Evolutionary conservation across 2,888 invertebrate species (phyloP).

Genomic region (Elmis aenea): DNA sequence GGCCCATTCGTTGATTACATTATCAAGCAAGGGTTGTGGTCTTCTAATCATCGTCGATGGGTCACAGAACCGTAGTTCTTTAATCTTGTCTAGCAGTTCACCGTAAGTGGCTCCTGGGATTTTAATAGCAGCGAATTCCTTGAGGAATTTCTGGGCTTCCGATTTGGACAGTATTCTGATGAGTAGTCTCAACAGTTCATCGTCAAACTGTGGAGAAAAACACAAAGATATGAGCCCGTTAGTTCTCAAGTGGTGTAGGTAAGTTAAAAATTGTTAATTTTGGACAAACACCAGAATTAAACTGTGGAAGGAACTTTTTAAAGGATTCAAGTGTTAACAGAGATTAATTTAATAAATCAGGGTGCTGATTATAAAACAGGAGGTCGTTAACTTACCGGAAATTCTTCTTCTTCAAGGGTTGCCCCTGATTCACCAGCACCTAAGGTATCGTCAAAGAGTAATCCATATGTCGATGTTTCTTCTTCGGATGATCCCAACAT

Average conservation of each 20-base stretch:
- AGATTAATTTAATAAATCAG: too few species aligned
- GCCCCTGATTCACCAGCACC: slow-evolving; percentile 9
- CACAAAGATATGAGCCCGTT: too few species aligned
- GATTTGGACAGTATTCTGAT: slow-evolving; percentile 30
- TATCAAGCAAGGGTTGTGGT: slow-evolving; percentile 21
- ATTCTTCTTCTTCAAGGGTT: neutral
- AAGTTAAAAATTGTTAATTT: too few species aligned
- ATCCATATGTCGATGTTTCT: neutral
- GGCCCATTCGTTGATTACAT: slow-evolving; percentile 34
- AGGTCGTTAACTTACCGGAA: too few species aligned
- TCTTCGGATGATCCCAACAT: too few species aligned
- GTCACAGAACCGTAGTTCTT: slow-evolving; percentile 19
- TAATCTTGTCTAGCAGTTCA: slow-evolving; percentile 30
- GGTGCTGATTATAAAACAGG: too few species aligned
- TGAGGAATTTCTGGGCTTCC: slow-evolving; percentile 19
- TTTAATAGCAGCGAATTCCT: slow-evolving; percentile 20
- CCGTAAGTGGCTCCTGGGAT: slow-evolving; percentile 28
- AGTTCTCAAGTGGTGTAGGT: too few species aligned
- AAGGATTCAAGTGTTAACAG: too few species aligned
- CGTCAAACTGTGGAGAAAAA: neutral
- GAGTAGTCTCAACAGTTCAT: slow-evolving; percentile 22
- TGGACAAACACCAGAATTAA: too few species aligned
- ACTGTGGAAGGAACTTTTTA: too few species aligned
- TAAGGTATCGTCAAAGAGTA: neutral
- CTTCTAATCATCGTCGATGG: slow-evolving; percentile 3